phyloP scores from a whole-genome alignment of 2,113 vertebrate genomes.

The Eulemur macaco region DNA sequence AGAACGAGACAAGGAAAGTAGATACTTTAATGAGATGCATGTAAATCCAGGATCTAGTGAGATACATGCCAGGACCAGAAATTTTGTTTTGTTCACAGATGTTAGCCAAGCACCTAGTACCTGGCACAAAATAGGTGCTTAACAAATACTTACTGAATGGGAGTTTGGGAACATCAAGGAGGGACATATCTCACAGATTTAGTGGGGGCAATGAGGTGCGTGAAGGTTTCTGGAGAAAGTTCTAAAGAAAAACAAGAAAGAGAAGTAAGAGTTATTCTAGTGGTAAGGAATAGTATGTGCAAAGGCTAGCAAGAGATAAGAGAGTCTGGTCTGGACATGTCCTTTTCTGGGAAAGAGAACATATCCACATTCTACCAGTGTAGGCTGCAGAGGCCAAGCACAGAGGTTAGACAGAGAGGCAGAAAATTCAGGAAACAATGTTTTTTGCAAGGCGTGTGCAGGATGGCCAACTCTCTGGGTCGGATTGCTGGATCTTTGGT shows the following conservation, averaged over 20 bases:
- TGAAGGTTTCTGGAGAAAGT: background rate
- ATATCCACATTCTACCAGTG: background rate
- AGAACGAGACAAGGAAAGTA: background rate
- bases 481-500: background rate
- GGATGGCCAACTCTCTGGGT: background rate
- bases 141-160: background rate
- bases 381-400: fast-evolving
- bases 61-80: background rate
- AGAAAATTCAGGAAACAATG: background rate
- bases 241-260: background rate
- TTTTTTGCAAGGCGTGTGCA: background rate
- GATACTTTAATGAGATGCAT: background rate
- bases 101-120: background rate
- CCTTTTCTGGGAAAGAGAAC: background rate
- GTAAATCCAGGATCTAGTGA: background rate
- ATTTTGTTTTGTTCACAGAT: background rate
- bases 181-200: background rate
- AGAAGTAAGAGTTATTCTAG: background rate
- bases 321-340: background rate
- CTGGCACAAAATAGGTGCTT: background rate
- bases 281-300: fast-evolving
- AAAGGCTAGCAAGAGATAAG: background rate
- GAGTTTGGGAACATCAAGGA: background rate
- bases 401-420: background rate
- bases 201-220: fast-evolving